Base-by-base conservation (phyloP, 2,113 vertebrate species). In the Paralichthys olivaceus region DNA sequence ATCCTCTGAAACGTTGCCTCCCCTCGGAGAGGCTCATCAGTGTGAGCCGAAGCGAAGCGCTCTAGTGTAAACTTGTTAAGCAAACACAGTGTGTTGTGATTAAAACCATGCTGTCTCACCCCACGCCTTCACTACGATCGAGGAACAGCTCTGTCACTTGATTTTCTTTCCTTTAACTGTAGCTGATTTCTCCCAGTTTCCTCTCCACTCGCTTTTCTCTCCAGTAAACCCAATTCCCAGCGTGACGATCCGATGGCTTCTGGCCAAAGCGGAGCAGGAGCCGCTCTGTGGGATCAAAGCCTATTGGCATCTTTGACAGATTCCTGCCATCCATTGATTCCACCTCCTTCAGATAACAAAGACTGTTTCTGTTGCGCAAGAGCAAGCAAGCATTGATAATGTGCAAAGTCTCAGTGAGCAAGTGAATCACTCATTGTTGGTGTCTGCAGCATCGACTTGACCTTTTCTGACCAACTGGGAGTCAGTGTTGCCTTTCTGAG, bases 11-110 rank as follows among this genome's bases (percentile, higher is more conserved):
- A 28, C 51, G 6, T 0, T 26, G 37, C 62, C 73, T 83, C 58
- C 58, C 74, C 59, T 77, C 83, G 77, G 86, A 72, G 34, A 63
- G 60, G 58, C 82, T 84, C 69, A 77, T 75, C 45, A 61, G 68
- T 0, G 17, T 5, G 9, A 69, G 40, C 29, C 1, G 60, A 77
- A 73, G 66, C 17, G 4, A 74, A 62, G 57, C 29, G 7, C 40
- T 75, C 56, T 43, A 47, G 73, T 82, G 78, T 79, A 78, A 89
- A 84, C 79, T 53, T 84, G 73, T 71, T 72, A 84, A 84, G 66
- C 49, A 88, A 81, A 85, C 84, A 79, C 82, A 78, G 58, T 32
- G 25, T 83, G 88, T 80, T 84, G 75, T 85, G 78, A 87, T 89
- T 79, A 74, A 88, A 79, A 34, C 57, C 81, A 78, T 55, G 81